These are phyloP conservation scores for Dicranocentrus wangi DNA, from an alignment of 2,888 invertebrate species.

Conservation along the genomic window DNA sequence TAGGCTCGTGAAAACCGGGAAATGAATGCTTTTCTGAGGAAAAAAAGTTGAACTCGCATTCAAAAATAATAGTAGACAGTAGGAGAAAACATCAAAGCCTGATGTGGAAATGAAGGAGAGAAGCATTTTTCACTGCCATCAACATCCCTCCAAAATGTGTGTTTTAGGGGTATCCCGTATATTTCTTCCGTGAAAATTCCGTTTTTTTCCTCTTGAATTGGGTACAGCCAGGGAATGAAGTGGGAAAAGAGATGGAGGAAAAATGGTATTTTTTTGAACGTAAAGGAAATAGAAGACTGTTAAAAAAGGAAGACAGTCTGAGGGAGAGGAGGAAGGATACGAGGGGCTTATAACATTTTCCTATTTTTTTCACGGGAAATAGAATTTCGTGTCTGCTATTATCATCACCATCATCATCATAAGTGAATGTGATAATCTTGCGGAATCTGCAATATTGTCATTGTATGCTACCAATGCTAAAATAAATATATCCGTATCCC, in stretches of 20 bases:
- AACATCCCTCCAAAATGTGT: slow-evolving; percentile 31
- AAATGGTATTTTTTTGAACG: neutral
- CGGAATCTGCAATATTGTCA: slow-evolving; percentile 44
- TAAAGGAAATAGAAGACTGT: slow-evolving; percentile 16
- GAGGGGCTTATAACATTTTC: slow-evolving; percentile 1
- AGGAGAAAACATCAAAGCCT: slow-evolving; percentile 22
- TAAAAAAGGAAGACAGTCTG: slow-evolving; percentile 5
- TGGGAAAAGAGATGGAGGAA: neutral
- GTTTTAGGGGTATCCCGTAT: neutral
- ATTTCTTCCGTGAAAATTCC: neutral
- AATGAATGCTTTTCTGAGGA: slow-evolving; percentile 19
- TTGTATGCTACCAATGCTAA: neutral
- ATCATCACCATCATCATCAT: slow-evolving; percentile 28
- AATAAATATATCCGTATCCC: too few species aligned
- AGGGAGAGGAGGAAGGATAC: slow-evolving; percentile 13
- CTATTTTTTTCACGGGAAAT: slow-evolving; percentile 35
- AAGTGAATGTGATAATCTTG: slow-evolving; percentile 37
- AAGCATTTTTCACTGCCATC: slow-evolving; percentile 46
- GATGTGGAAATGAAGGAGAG: slow-evolving; percentile 31
- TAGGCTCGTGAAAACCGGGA: neutral
- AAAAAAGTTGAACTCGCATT: slow-evolving; percentile 15
- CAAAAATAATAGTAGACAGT: slow-evolving; percentile 16
- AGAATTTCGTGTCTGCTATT: slow-evolving; percentile 33
- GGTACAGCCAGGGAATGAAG: neutral
- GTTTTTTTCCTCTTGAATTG: neutral